Evolutionary conservation across 1,140 invertebrate species (phyloP).

Genomic region (Lepidurus arcticus): DNA sequence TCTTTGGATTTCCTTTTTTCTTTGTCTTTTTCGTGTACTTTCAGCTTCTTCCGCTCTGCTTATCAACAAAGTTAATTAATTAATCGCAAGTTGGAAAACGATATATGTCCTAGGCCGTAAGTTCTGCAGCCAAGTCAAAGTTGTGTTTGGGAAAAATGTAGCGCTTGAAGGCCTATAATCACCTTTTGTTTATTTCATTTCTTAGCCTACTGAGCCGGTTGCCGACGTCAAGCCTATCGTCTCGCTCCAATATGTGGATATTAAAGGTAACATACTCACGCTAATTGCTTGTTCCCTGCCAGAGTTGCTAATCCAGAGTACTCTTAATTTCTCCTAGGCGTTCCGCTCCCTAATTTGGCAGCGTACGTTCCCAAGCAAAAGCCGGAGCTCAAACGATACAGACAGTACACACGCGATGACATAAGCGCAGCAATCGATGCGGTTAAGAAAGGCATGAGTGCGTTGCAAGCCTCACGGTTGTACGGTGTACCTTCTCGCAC

Average conservation of each 20-base stretch:
- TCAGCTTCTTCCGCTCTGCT: background rate
- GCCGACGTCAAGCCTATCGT: background rate
- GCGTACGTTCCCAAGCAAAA: constrained; percentile 64
- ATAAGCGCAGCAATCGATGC: constrained; percentile 79
- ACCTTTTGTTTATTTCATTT: constrained; percentile 1
- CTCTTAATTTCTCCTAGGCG: background rate
- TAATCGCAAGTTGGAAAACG: background rate
- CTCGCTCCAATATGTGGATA: background rate
- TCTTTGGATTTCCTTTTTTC: background rate
- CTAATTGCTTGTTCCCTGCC: background rate
- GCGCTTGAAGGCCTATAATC: background rate
- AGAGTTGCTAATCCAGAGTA: background rate
- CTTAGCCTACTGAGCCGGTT: background rate
- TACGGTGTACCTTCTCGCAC: constrained; percentile 83
- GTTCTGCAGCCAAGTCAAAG: background rate
- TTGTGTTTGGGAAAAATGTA: background rate
- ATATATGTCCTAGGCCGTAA: background rate
- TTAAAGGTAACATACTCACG: background rate
- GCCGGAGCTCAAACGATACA: constrained; percentile 87
- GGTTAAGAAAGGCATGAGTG: constrained; percentile 75
- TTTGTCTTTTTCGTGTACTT: background rate
- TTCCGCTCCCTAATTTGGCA: constrained; percentile 47
- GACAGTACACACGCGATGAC: constrained; percentile 80
- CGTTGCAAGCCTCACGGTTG: constrained; percentile 73
- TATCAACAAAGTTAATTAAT: constrained; percentile 9